Evolutionary conservation across 2,113 vertebrate species (phyloP), one percentile per base, ranked within the genome.

Genomic region (Nicator chloris): DNA sequence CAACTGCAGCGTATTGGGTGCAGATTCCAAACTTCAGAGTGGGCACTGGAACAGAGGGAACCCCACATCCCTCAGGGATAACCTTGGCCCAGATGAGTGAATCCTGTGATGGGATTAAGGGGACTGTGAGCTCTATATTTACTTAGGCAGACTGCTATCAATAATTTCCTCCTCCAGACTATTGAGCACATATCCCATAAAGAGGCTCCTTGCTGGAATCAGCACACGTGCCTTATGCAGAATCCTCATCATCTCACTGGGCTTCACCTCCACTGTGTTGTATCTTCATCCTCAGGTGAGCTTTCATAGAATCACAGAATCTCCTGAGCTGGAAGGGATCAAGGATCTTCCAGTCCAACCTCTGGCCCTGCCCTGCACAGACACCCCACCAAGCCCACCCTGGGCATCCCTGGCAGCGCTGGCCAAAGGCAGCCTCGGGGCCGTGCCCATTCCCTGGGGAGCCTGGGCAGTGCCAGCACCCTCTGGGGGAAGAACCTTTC

Each of bases 1-100:
- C 1, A 7, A 9, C 17, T 35, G 51, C 63, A 22, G 42, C 0
- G 0, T 40, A 40, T 80, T 0, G 1, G 75, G 68, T 4, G 4
- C 28, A 26, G 70, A 57, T 53, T 27, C 57, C 70, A 31, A 45
- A 35, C 44, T 85, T 35, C 10, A 39, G 44, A 60, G 45, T 0
- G 9, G 57, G 60, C 60, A 65, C 17, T 5, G 15, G 42, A 59
- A 42, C 15, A 49, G 66, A 79, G 44, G 54, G 66, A 69, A 23
- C 27, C 57, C 44, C 1, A 0, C 2, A 1, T n/a, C 42, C 56
- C 5, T 0, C 15, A 37, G 26, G 51, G 17, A 47, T 6, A 49
- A 61, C 26, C 68, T 39, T 40, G 79, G 40, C 3, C 56, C 18
- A n/a, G 70, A 44, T 4, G 15, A 47, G 39, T 2, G 10, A 90